A percentile compares a stretch with the other conserved stretches of the same genome.
These are phyloP conservation scores for Spodoptera exigua DNA, from an alignment of 2,888 invertebrate genomes.

Conservation along the genomic window DNA sequence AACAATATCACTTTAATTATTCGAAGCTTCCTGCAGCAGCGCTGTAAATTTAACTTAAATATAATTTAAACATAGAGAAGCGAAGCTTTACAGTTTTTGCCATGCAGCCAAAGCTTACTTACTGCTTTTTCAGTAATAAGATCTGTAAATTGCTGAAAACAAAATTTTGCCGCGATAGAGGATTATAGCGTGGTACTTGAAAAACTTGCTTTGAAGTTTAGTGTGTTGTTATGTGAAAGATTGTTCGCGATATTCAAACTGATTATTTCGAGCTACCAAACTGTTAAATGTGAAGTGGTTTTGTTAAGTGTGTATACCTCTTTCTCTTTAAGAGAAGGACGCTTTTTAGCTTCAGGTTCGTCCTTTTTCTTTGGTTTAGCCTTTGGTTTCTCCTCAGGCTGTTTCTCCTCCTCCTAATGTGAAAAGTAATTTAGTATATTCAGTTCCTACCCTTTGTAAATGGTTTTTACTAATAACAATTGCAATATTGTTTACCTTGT, in stretches of 20 bases:
- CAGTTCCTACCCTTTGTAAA: conserved; percentile 13
- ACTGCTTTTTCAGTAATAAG: conserved; percentile 42
- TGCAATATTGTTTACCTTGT: conserved; percentile 74
- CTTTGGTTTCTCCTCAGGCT: conserved; percentile 85
- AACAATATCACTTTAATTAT: conserved; percentile 1
- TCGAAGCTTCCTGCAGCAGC: conserved; percentile 31
- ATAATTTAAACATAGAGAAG: conserved; percentile 62
- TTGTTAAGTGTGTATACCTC: conserved; percentile 73
- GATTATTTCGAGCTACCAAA: conserved; percentile 59
- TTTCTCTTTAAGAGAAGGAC: conserved; percentile 83
- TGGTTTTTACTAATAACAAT: neutral
- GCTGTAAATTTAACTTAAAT: conserved; percentile 25
- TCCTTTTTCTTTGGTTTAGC: conserved; percentile 80
- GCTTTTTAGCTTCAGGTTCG: conserved; percentile 81
- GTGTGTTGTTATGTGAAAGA: conserved; percentile 59
- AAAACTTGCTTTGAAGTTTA: conserved; percentile 56
- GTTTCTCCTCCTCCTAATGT: conserved; percentile 82
- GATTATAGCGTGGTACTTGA: conserved; percentile 57
- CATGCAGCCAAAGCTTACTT: conserved; percentile 67
- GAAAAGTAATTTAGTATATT: conserved; percentile 36
- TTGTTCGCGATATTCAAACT: conserved; percentile 43
- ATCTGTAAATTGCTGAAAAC: conserved; percentile 42
- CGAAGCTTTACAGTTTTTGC: conserved; percentile 67
- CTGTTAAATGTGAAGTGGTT: conserved; percentile 59
- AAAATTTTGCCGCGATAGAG: conserved; percentile 58